These are phyloP conservation scores for Kuschelorhynchus macadamiae DNA, from an alignment of 2,888 invertebrate species.

Conservation along the genomic window DNA sequence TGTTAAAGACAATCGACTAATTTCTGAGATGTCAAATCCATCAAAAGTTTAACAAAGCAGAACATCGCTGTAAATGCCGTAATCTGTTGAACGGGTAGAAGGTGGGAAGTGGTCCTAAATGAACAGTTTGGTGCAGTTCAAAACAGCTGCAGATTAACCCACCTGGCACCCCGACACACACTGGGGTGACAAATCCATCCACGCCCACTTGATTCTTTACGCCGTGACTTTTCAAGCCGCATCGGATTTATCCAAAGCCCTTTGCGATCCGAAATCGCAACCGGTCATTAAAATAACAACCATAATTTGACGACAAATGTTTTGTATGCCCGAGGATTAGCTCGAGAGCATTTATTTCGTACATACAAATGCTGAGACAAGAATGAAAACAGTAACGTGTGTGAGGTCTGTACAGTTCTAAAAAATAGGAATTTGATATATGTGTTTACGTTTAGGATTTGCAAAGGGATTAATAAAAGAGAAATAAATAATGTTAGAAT, in stretches of 20 bases:
- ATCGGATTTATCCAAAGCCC: slow-evolving; percentile 63
- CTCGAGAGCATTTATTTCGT: slow-evolving; percentile 25
- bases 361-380: too few species aligned
- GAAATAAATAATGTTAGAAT: too few species aligned
- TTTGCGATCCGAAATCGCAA: slow-evolving; percentile 34
- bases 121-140: slow-evolving; percentile 20
- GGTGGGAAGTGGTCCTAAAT: slow-evolving; percentile 22
- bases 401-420: too few species aligned
- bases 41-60: slow-evolving; percentile 22
- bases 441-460: too few species aligned
- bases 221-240: slow-evolving; percentile 70
- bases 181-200: slow-evolving; percentile 68
- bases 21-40: too few species aligned
- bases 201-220: slow-evolving; percentile 70
- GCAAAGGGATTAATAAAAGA: too few species aligned
- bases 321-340: slow-evolving; percentile 43
- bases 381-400: too few species aligned
- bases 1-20: too few species aligned
- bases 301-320: slow-evolving; percentile 46
- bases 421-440: too few species aligned
- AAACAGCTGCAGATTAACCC: slow-evolving; percentile 31
- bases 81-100: slow-evolving; percentile 12
- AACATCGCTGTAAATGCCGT: slow-evolving; percentile 12
- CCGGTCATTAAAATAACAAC: slow-evolving; percentile 46
- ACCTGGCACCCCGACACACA: slow-evolving; percentile 34